Evolutionary conservation across 2,113 vertebrate species (phyloP).

Genomic region (Peromyscus maniculatus): DNA sequence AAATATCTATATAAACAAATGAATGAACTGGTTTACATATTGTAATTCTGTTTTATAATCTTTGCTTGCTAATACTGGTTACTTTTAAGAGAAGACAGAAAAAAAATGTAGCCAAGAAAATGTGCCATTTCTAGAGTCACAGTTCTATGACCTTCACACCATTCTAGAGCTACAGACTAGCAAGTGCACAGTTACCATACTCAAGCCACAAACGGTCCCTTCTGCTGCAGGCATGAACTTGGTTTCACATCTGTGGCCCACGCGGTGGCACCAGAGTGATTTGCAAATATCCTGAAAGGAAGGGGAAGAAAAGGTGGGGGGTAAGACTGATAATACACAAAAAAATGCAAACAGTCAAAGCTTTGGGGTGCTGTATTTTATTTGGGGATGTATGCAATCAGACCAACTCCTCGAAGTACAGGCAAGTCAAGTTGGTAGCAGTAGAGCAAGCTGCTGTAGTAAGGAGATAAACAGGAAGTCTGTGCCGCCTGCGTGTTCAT

Average conservation of each 20-base stretch:
- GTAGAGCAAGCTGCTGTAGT: not conserved
- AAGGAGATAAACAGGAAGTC: not conserved
- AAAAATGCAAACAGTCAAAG: not conserved
- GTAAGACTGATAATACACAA: not conserved
- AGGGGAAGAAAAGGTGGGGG: constrained; percentile 75
- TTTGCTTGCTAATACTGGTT: not conserved
- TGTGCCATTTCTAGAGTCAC: not conserved
- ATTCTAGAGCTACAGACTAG: constrained; percentile 50
- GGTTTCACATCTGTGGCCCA: constrained; percentile 97
- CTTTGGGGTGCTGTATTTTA: not conserved
- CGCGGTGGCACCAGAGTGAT: constrained; percentile 97
- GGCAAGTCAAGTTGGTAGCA: rapidly evolving
- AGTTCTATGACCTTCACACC: rapidly evolving
- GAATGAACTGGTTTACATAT: not conserved
- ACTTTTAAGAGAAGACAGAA: not conserved
- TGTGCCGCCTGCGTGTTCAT: rapidly evolving
- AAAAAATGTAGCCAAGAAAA: not conserved
- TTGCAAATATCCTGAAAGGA: constrained; percentile 97
- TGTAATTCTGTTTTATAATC: not conserved
- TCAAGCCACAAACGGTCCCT: constrained; percentile 95
- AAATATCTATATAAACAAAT: not conserved
- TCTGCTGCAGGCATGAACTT: constrained; percentile 99
- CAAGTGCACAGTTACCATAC: constrained; percentile 92
- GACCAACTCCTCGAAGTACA: not conserved
- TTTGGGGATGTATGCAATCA: not conserved